Conservation (phyloP, 35 echinoderm and acorn worm species). For the Diadema setosum region DNA sequence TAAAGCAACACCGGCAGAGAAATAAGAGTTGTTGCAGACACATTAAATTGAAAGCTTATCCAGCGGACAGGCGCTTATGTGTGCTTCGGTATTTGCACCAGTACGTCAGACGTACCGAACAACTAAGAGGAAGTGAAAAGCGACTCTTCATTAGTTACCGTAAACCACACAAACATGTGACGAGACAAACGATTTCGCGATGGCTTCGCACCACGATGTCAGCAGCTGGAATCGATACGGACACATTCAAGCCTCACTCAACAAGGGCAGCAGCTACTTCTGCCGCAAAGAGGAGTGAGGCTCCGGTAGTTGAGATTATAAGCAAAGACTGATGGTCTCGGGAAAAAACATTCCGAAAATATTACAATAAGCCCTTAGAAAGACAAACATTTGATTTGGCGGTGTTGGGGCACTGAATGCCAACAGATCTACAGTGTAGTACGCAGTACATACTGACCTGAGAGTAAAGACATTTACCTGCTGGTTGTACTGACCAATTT, state of each 20-base stretch:
- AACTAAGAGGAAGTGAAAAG: background rate
- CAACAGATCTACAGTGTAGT: too few species aligned
- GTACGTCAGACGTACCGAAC: slow-evolving; percentile 45
- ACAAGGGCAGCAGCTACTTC: slow-evolving; percentile 54
- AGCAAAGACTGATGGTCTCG: slow-evolving; percentile 14
- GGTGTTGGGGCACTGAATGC: too few species aligned
- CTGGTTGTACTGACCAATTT: too few species aligned
- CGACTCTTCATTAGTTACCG: slow-evolving; percentile 53
- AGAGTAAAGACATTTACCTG: too few species aligned
- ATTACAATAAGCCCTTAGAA: background rate
- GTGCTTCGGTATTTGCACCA: slow-evolving; percentile 26
- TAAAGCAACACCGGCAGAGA: slow-evolving; percentile 49
- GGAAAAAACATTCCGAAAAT: slow-evolving; percentile 11
- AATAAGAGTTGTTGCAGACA: background rate
- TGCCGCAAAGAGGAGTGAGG: background rate
- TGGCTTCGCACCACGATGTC: slow-evolving; percentile 39
- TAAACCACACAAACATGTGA: slow-evolving; percentile 35
- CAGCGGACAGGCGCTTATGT: slow-evolving; percentile 53
- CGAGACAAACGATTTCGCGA: slow-evolving; percentile 20
- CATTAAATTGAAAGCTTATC: slow-evolving; percentile 28
- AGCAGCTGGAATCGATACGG: slow-evolving; percentile 34
- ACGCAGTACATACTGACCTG: too few species aligned
- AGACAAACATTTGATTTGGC: too few species aligned
- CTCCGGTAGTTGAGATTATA: slow-evolving; percentile 25
- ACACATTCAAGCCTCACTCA: slow-evolving; percentile 26